These are phyloP conservation scores for Harpegnathos saltator DNA, from an alignment of 1,140 invertebrate genomes.

Conservation along the genomic window DNA sequence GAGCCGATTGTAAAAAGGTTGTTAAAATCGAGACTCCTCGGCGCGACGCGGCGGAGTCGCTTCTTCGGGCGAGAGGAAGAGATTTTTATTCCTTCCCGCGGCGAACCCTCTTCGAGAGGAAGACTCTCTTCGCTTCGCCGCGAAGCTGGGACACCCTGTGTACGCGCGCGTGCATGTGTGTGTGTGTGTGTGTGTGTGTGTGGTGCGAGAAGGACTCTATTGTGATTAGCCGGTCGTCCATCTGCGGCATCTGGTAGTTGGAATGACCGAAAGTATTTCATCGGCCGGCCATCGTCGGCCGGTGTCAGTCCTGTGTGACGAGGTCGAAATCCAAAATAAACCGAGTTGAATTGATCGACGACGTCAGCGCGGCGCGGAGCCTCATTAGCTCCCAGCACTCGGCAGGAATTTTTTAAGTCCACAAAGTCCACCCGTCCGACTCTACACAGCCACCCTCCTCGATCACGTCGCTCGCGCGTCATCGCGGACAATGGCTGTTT, in stretches of 20 bases:
- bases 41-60: too few relatives aligned
- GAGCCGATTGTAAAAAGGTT: not conserved
- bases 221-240: slow-evolving; percentile 72
- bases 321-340: slow-evolving; percentile 61
- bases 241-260: slow-evolving; percentile 64
- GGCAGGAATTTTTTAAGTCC: slow-evolving; percentile 54
- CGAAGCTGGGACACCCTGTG: too few relatives aligned
- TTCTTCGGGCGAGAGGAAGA: too few relatives aligned
- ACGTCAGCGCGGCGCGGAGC: slow-evolving; percentile 43
- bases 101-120: too few relatives aligned
- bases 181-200: not conserved
- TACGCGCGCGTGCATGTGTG: not conserved
- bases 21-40: not conserved
- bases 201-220: slow-evolving; percentile 55
- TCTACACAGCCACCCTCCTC: slow-evolving; percentile 47
- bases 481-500: slow-evolving; percentile 55
- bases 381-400: slow-evolving; percentile 58
- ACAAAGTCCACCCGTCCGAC: slow-evolving; percentile 38
- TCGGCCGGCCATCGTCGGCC: slow-evolving; percentile 15
- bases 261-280: slow-evolving; percentile 57
- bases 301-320: slow-evolving; percentile 33
- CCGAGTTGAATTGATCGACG: slow-evolving; percentile 35
- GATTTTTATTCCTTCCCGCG: too few relatives aligned
- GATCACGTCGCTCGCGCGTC: slow-evolving; percentile 57
- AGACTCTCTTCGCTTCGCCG: not conserved